These are phyloP conservation scores for Pterostichus niger DNA, from an alignment of 2,888 invertebrate genomes.

Conservation along the genomic window DNA sequence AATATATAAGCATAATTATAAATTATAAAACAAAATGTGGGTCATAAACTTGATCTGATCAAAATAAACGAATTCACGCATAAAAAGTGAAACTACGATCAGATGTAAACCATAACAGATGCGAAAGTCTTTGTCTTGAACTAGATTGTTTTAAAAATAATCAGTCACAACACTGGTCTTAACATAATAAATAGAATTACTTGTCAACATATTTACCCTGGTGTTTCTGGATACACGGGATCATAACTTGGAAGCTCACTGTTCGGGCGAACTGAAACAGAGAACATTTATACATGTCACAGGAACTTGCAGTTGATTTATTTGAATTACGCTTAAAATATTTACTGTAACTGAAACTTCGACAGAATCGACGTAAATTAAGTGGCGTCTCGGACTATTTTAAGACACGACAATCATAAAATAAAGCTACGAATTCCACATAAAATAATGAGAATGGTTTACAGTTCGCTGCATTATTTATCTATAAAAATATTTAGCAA, in stretches of 20 bases:
- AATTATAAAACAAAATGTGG: no score
- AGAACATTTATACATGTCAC: conserved; percentile 72
- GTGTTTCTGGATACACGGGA: conserved; percentile 65
- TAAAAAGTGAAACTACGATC: no score
- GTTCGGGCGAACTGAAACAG: conserved; percentile 72
- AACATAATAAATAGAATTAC: conserved; percentile 5
- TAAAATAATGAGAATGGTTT: conserved; percentile 37
- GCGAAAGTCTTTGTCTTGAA: no score
- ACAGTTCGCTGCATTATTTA: conserved; percentile 19
- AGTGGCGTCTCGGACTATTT: conserved; percentile 16
- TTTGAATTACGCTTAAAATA: conserved; percentile 19
- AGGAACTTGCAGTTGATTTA: conserved; percentile 74
- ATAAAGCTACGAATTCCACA: not conserved
- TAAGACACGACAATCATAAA: conserved; percentile 25
- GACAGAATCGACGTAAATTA: conserved; percentile 8
- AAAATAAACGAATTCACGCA: no score
- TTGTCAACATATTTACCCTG: conserved; percentile 59
- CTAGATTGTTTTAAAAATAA: no score
- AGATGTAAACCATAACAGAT: no score
- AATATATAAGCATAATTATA: no score
- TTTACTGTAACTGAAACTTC: conserved; percentile 45
- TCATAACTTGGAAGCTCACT: conserved; percentile 68
- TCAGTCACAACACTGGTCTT: no score
- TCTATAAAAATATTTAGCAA: not conserved
- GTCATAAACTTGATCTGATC: no score